Base-by-base conservation (phyloP, 2,113 vertebrate genomes). In the Glareola pratincola region DNA sequence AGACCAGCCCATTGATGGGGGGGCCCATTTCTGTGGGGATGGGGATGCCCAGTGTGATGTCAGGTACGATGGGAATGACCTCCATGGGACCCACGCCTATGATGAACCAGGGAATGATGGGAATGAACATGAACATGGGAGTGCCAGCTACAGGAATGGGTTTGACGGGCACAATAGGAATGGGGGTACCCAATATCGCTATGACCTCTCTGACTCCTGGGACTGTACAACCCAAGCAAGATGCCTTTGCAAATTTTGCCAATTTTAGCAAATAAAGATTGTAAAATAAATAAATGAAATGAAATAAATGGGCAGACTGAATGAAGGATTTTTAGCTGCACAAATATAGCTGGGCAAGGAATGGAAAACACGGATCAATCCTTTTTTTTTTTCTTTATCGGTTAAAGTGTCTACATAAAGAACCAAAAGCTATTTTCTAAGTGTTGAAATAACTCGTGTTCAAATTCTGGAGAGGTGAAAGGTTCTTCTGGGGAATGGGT, bases 191-290 rank as follows among this genome's bases (percentile, higher is more conserved):
- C 83, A 98, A 13, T 74, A 95, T 98, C 76, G 93, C 98, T 50
- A 93, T 98, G 97, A 92, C 95, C 57, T 95, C 98, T 22, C 98
- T 99, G 98, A 97, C 98, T 97, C 96, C 99, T 83, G 98, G 97
- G 94, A 98, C 98, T 98, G 98, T 98, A 95, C 99, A 98, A 94
- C 98, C 98, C 97, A 99, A 99, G 98, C 99, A 98, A 96, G 99
- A 99, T 98, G 99, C 99, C 98, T 99, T 99, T 96, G 99, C 99
- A 97, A 99, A 99, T 97, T 99, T 99, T 79, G 99, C 98, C 98
- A 99, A 99, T 98, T 99, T 99, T 98, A 99, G 99, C 97, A 99
- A 99, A 98, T 99, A 98, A 99, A 98, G 95, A 97, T 98, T 97
- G 92, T 98, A 97, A 98, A 96, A 90, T 85, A 91, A 91, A 75